A percentile compares a stretch with the other conserved stretches of the same genome.
Evolutionary conservation across 2,113 vertebrate species (phyloP).

Genomic region (Rana temporaria): DNA sequence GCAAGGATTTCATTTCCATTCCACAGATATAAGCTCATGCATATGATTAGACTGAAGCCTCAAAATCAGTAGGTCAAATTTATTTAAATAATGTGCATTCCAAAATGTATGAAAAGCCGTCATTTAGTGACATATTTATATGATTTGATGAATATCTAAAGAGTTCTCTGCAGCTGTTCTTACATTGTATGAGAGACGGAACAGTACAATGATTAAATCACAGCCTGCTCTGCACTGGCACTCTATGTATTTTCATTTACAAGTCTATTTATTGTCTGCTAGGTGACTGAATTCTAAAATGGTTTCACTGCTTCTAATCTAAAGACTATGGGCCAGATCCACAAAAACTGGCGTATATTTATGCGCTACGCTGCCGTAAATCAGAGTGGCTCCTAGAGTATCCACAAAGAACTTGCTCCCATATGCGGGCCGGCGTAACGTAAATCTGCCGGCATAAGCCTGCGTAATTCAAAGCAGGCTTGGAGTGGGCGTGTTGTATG

Average conservation of each 20-base stretch:
- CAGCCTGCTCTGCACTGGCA: constrained; percentile 36
- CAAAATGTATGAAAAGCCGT: constrained; percentile 51
- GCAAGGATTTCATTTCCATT: constrained; percentile 33
- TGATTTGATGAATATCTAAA: constrained; percentile 54
- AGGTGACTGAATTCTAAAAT: constrained; percentile 49
- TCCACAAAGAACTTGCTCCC: no score
- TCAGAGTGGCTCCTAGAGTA: no score
- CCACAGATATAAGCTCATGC: constrained; percentile 44
- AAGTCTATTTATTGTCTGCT: constrained; percentile 52
- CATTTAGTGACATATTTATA: constrained; percentile 54
- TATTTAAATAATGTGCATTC: constrained; percentile 54
- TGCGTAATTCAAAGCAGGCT: no score
- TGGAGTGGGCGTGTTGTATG: no score
- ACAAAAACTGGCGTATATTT: no score
- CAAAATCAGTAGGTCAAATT: constrained; percentile 48
- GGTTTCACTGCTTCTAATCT: constrained; percentile 24
- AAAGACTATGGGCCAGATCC: no score
- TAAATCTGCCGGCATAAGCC: no score
- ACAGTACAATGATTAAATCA: constrained; percentile 53
- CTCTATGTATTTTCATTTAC: constrained; percentile 53
- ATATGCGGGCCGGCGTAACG: no score
- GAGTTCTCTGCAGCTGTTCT: constrained; percentile 49
- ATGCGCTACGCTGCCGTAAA: no score
- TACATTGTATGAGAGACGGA: constrained; percentile 39
- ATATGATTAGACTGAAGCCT: constrained; percentile 33